Evolutionary conservation across 2,888 invertebrate genomes (phyloP), one percentile per base, ranked within the genome.

Genomic region (Patella pellucida): DNA sequence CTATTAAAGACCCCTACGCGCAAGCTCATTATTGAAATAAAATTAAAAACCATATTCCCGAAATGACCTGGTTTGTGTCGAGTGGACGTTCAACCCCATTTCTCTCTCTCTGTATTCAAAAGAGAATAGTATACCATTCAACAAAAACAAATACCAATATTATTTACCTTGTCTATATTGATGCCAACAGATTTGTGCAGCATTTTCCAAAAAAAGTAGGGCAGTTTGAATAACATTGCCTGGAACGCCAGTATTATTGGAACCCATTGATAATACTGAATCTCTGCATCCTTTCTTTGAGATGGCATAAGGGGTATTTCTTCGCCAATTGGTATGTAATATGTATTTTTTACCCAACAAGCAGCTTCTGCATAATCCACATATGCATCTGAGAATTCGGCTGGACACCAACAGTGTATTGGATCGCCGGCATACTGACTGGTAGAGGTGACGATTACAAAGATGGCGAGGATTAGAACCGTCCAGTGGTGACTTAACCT

Each of bases 261-360:
- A 2, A 84, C 80, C 82, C 84, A 81, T 50, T 83, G 85, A 51
- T 85, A 85, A 71, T 83, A 85, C 1, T 82, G 77, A 9, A 85
- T 72, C 56, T 79, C 79, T n/a, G 74, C 73, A 54, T 78, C 72
- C 14, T 77, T 51, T 9, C 81, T 69, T 3, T 78, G 74, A 4
- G 74, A 69, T 12, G 70, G 69, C n/a, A 77, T 69, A 2, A 68
- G 72, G 15, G 82, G 82, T 16, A 82, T 76, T 14, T 14, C 23
- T 12, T 76, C 74, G 3, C 72, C 54, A 23, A 69, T 23, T 16
- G 79, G 78, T 15, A 79, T 72, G 71, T 78, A 75, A 76, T 81
- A 82, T 12, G 73, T 78, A 54, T 77, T 52, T 12, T 78, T 75
- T 0, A 76, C 74, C 81, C 81, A 80, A 75, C 82, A 81, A 12